These are phyloP conservation scores for Sylvietta virens DNA, from an alignment of 2,113 vertebrate genomes.

Conservation along the genomic window DNA sequence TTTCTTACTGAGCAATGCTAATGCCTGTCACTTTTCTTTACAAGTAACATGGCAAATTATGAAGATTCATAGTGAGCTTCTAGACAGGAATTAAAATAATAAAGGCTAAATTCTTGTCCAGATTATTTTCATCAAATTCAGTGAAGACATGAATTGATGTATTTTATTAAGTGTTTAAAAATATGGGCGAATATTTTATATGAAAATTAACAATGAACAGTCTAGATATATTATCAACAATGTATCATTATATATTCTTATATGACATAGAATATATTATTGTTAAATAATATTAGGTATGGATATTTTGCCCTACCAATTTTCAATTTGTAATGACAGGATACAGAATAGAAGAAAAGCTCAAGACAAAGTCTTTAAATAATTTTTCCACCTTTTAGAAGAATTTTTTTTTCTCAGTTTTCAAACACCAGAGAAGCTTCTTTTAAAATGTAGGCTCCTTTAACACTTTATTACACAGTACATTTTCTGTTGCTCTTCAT, in stretches of 20 bases:
- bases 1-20: neutral
- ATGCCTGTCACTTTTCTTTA: neutral
- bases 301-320: neutral
- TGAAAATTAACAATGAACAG: neutral
- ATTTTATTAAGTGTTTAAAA: neutral
- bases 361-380: neutral
- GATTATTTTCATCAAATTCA: neutral
- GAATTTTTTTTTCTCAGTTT: neutral
- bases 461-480: neutral
- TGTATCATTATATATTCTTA: neutral
- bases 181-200: neutral
- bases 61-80: neutral
- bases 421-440: neutral
- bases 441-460: neutral
- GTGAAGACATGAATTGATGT: neutral
- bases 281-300: neutral
- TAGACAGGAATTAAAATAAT: neutral
- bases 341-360: rapidly evolving
- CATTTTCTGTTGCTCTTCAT: neutral
- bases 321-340: neutral
- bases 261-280: neutral
- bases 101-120: neutral
- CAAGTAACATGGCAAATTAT: neutral
- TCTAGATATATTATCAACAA: neutral
- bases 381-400: neutral